Conservation (phyloP, 2,888 invertebrate species). For the Coronaproctus castanopsis region DNA sequence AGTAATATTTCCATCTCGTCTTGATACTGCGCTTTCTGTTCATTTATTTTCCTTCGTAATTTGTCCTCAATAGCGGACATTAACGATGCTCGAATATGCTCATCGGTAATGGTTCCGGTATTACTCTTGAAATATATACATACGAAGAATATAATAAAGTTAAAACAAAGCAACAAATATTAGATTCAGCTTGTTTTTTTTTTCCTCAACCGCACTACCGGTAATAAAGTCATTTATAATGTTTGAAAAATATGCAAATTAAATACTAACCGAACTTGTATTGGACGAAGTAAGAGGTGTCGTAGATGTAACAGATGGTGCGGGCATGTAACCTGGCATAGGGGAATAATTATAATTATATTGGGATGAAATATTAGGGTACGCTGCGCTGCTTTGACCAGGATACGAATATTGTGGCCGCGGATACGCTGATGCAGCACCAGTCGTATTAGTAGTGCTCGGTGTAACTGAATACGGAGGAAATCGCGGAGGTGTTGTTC, state of each 20-base stretch:
- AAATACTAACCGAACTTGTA: neutral
- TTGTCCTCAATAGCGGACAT: constrained; percentile 91
- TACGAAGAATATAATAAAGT: too few relatives aligned
- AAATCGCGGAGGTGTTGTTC: neutral
- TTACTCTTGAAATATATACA: constrained; percentile 27
- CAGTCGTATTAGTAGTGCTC: too few relatives aligned
- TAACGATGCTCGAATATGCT: constrained; percentile 82
- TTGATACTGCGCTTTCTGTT: constrained; percentile 74
- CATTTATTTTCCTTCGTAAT: constrained; percentile 62
- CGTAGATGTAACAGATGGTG: neutral
- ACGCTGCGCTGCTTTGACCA: neutral
- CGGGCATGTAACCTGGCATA: neutral
- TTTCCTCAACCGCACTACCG: too few relatives aligned
- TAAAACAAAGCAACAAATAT: too few relatives aligned
- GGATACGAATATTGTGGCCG: neutral
- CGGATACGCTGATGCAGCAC: neutral
- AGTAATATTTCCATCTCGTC: constrained; percentile 77
- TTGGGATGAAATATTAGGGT: neutral
- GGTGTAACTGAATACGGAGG: neutral
- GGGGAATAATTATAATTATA: neutral
- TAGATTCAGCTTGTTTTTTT: too few relatives aligned
- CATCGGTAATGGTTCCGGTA: constrained; percentile 74
- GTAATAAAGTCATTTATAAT: too few relatives aligned
- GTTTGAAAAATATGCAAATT: too few relatives aligned
- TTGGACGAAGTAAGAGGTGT: neutral